Conservation (phyloP, 2,797 vertebrate genomes). For the Acanthiza pusilla region DNA sequence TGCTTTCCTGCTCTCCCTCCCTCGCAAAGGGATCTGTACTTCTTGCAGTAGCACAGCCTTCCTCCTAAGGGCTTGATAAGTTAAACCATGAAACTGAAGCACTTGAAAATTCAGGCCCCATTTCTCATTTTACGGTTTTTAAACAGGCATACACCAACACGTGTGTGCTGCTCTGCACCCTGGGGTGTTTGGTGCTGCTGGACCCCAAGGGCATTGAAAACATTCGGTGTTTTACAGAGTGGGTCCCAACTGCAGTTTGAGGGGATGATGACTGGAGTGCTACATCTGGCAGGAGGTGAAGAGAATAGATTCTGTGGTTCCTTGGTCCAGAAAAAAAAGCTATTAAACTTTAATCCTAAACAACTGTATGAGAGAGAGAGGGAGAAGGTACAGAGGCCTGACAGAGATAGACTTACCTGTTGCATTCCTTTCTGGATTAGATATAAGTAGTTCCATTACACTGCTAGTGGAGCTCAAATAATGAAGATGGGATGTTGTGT, state of each 20-base stretch:
- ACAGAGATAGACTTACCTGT: neutral
- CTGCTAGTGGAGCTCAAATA: neutral
- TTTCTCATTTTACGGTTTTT: neutral
- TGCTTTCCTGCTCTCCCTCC: neutral
- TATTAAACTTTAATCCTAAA: neutral
- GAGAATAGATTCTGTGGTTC: neutral
- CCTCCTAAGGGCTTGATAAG: rapidly evolving
- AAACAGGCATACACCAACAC: neutral
- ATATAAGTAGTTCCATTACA: neutral
- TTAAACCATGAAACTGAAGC: neutral
- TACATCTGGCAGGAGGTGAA: neutral
- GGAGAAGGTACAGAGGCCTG: neutral
- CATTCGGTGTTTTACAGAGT: neutral
- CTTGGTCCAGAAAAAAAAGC: neutral
- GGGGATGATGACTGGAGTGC: neutral
- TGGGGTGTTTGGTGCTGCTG: neutral
- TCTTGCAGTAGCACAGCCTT: rapidly evolving
- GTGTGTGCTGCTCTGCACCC: neutral
- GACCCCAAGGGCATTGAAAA: neutral
- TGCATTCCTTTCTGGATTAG: neutral
- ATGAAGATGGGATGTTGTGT: neutral
- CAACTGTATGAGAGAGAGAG: neutral
- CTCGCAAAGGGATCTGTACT: rapidly evolving
- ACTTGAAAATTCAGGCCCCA: neutral
- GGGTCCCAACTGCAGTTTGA: neutral